phyloP scores from a whole-genome alignment of 2,113 vertebrate genomes.

The Vimba vimba region DNA sequence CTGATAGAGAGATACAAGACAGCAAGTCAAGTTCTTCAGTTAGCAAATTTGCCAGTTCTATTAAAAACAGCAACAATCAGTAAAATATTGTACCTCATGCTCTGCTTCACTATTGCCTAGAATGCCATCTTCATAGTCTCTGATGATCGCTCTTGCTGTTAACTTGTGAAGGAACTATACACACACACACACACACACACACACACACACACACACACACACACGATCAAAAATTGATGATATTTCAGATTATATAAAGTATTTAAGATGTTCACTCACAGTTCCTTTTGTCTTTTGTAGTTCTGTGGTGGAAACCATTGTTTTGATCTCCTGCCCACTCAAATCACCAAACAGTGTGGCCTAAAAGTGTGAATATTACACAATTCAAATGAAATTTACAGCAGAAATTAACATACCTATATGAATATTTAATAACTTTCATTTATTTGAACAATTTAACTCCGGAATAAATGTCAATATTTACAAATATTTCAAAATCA shows the following conservation, averaged over 20 bases:
- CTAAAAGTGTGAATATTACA: slow-evolving; percentile 61
- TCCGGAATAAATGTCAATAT: too few species aligned
- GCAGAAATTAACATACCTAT: too few species aligned
- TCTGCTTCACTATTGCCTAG: slow-evolving; percentile 76
- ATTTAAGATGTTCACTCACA: slow-evolving; percentile 69
- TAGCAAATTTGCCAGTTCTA: neutral
- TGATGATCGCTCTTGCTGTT: slow-evolving; percentile 84
- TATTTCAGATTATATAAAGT: neutral
- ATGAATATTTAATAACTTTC: too few species aligned
- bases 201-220: neutral
- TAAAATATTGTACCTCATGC: slow-evolving; percentile 80
- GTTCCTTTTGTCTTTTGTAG: slow-evolving; percentile 89
- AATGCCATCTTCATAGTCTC: slow-evolving; percentile 86
- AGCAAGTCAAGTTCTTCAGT: neutral
- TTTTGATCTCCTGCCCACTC: slow-evolving; percentile 78
- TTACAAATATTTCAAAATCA: too few species aligned
- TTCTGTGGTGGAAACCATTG: slow-evolving; percentile 87
- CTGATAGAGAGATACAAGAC: slow-evolving; percentile 65
- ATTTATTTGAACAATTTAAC: too few species aligned
- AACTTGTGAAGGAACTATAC: slow-evolving; percentile 86
- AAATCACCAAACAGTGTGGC: slow-evolving; percentile 81
- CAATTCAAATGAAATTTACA: neutral
- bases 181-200: slow-evolving; percentile 17
- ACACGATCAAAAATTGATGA: neutral
- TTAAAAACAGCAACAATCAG: neutral